Evolutionary conservation across 2,113 vertebrate genomes (phyloP).

Genomic region (Felis catus): DNA sequence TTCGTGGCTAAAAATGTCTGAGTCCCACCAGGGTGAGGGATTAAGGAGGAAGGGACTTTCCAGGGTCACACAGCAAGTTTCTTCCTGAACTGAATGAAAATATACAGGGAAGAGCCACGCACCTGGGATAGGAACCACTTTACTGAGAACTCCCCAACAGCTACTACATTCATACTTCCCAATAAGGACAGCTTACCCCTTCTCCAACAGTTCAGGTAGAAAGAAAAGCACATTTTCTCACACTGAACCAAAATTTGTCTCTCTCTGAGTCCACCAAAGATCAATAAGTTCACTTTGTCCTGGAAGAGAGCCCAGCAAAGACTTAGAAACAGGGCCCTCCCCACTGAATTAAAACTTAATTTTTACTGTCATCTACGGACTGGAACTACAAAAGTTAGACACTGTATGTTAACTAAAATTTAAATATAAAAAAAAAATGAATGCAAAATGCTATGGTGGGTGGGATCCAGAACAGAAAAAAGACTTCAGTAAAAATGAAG

Average conservation of each 20-base stretch:
- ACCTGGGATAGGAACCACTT: not conserved
- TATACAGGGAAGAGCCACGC: not conserved
- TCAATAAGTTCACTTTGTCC: not conserved
- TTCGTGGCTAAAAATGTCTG: not conserved
- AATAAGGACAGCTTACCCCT: accelerated
- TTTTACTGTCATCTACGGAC: not conserved
- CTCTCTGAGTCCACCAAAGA: not conserved
- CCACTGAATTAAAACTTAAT: not conserved
- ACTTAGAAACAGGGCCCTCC: not conserved
- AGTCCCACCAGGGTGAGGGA: not conserved
- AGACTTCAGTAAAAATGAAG: too few relatives aligned
- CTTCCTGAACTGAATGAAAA: not conserved
- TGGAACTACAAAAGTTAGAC: not conserved
- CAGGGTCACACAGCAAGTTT: not conserved
- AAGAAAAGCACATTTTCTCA: not conserved
- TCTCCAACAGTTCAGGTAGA: not conserved
- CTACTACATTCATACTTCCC: not conserved
- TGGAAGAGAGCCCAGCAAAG: not conserved
- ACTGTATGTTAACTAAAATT: too few relatives aligned
- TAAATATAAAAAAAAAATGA: too few relatives aligned
- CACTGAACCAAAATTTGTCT: not conserved
- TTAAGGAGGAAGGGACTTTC: not conserved
- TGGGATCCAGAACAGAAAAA: too few relatives aligned
- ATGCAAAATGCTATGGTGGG: too few relatives aligned
- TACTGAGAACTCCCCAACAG: too few relatives aligned